Evolutionary conservation across 1,140 invertebrate species (phyloP).

Genomic region (Zaprionus ghesquierei): DNA sequence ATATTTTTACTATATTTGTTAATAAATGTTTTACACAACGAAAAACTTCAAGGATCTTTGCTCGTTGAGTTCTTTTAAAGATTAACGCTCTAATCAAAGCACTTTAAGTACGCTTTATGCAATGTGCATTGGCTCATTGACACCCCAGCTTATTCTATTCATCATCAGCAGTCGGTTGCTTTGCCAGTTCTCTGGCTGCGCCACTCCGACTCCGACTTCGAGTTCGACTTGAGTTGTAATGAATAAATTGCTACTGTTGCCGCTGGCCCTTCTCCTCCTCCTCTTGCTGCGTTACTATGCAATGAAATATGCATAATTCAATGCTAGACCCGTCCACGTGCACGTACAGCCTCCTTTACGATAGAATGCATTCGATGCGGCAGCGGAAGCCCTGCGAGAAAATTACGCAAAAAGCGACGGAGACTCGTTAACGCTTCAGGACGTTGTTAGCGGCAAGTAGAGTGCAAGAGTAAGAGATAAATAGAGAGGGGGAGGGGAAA

Average conservation of each 20-base stretch:
- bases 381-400: conserved; percentile 17
- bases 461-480: not conserved
- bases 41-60: not conserved
- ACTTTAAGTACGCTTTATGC: not conserved
- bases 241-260: conserved; percentile 53
- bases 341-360: not conserved
- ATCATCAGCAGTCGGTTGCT: not conserved
- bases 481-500: not conserved
- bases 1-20: not conserved
- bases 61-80: too few relatives aligned
- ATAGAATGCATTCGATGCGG: conserved; percentile 8
- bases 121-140: not conserved
- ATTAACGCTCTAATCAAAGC: not conserved
- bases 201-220: not conserved
- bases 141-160: not conserved
- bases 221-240: conserved; percentile 7
- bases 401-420: conserved; percentile 60
- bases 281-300: conserved; percentile 16
- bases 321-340: conserved; percentile 31
- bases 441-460: not conserved
- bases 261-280: conserved; percentile 7
- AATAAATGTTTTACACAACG: not conserved
- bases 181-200: not conserved
- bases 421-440: conserved; percentile 60
- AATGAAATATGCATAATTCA: conserved; percentile 71